Base-by-base conservation (phyloP, 2,888 invertebrate genomes). In the Drosophila subquinaria region DNA sequence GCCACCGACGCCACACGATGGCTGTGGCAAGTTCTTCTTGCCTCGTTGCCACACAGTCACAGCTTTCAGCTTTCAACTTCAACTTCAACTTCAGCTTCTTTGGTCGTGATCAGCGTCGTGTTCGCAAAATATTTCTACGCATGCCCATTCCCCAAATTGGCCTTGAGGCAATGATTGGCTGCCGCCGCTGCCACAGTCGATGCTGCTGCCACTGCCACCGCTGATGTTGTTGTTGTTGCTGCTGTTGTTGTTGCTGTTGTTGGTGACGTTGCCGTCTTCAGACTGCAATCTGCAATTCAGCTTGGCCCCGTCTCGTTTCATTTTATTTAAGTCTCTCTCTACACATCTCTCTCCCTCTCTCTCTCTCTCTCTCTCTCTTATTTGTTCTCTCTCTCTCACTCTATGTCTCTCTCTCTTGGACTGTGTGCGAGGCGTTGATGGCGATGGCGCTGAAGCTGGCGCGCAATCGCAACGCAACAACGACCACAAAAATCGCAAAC, bases 391-490 rank as follows among this genome's bases (percentile, higher is more conserved):
- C 43, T 59, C 62, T 71, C 38, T 42, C 53, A 48, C 61, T 3
- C 33, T 36, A 45, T 11, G 27, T 23, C 38, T 60, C 69, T 56
- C 53, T 53, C 59, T 53, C 42, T 66, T 60, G 30, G 30, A 8
- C 8, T 74, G 69, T 72, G 70, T 68, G 57, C 75, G 78, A 84
- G 89, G 86, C 86, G 89, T 87, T 87, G 86, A 84, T 89, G 89
- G 88, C 89, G 86, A 89, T 87, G 86, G 89, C 89, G 89, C 86
- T 86, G 89, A 83, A 84, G 86, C 87, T 86, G 89, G 86, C 89
- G 86, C 84, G 86, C 86, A 89, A 87, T 89, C 82, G 82, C 81
- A 78, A 77, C 72, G 70, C 76, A 76, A 42, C 47, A 40, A 30
- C 33, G 45, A 42, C 43, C 52, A 45, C 76, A 65, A 87, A 84